These are phyloP conservation scores for Oedothorax gibbosus DNA, from an alignment of 1,140 invertebrate species.

Conservation along the genomic window DNA sequence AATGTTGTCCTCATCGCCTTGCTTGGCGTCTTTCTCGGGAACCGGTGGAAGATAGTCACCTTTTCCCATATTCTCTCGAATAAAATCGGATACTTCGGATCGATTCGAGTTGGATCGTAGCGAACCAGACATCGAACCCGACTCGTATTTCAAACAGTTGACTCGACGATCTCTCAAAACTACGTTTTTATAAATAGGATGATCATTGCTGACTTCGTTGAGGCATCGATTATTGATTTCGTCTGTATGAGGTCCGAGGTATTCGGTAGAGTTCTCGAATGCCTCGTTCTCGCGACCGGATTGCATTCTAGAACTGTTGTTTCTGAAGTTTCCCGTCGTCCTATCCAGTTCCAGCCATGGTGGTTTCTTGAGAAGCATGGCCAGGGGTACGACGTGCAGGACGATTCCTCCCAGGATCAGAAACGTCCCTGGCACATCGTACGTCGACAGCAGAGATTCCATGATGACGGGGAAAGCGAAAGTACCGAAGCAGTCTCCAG, in stretches of 20 bases:
- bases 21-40: constrained; percentile 27
- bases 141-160: not conserved
- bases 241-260: not conserved
- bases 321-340: not conserved
- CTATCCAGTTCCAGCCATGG: constrained; percentile 17
- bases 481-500: constrained; percentile 67
- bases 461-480: constrained; percentile 67
- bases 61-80: constrained; percentile 14
- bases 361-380: constrained; percentile 78
- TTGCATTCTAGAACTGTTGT: not conserved
- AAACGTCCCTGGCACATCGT: constrained; percentile 67
- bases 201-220: not conserved
- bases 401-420: constrained; percentile 83
- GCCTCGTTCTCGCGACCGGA: constrained; percentile 21
- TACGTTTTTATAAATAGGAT: not conserved
- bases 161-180: not conserved
- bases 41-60: constrained; percentile 32
- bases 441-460: constrained; percentile 62
- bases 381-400: constrained; percentile 84
- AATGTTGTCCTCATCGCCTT: not conserved
- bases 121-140: not conserved
- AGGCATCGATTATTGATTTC: not conserved
- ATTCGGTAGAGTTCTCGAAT: not conserved
- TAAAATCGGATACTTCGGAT: constrained; percentile 1
- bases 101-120: not conserved